Conservation (phyloP, 2,113 vertebrate genomes). For the Ammodytes dubius region DNA sequence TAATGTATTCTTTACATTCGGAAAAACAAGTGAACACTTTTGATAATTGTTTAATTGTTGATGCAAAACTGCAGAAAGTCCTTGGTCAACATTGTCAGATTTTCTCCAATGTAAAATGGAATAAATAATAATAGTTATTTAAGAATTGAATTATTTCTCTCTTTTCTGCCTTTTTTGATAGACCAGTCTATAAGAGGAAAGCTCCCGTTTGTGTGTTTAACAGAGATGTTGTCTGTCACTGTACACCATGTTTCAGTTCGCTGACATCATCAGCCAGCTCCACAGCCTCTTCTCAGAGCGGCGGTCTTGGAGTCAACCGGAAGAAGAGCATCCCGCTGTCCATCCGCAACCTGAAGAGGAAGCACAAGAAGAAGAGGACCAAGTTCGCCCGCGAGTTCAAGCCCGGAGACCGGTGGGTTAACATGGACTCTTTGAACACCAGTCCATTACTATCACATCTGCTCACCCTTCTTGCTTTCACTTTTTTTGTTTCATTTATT, state of each 20-base stretch:
- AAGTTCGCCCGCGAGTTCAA: constrained; percentile 96
- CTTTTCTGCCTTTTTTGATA: not conserved
- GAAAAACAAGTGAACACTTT: not conserved
- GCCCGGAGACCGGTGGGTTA: constrained; percentile 92
- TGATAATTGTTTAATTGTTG: not conserved
- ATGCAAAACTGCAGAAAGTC: not conserved
- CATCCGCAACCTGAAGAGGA: constrained; percentile 96
- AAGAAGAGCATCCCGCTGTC: constrained; percentile 97
- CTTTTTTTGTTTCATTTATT: not conserved
- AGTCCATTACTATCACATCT: no score
- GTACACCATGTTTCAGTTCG: constrained; percentile 79
- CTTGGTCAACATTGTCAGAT: not conserved
- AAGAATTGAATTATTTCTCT: not conserved
- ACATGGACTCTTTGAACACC: not conserved
- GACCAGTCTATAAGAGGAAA: not conserved
- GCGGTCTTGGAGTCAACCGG: constrained; percentile 88
- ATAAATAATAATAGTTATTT: not conserved
- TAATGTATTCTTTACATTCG: not conserved
- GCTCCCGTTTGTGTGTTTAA: not conserved
- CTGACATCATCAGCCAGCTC: constrained; percentile 97
- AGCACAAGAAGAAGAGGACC: constrained; percentile 98
- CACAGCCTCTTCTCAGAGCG: constrained; percentile 95
- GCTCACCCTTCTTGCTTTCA: not conserved
- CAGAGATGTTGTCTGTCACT: not conserved
- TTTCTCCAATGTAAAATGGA: not conserved